These are phyloP conservation scores for Microctenopoma lineatum DNA, from an alignment of 2,797 vertebrate genomes.

Conservation along the genomic window DNA sequence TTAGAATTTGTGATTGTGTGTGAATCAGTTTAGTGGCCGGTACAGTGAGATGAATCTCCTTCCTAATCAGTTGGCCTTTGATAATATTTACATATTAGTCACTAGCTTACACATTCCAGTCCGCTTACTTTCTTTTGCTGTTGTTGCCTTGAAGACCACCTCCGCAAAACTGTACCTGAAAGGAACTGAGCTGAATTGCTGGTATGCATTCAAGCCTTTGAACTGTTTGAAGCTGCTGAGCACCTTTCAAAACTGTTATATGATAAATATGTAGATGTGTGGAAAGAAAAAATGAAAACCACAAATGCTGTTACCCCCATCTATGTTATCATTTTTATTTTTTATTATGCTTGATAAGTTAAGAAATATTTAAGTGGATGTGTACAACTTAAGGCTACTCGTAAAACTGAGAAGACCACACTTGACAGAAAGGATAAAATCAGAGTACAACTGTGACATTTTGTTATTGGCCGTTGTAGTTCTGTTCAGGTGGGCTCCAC, in stretches of 20 bases:
- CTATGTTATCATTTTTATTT: background rate
- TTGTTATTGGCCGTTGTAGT: too few relatives aligned
- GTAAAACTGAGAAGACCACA: too few relatives aligned
- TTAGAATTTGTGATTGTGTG: constrained; percentile 39
- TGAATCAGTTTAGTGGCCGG: constrained; percentile 24
- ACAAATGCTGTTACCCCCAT: background rate
- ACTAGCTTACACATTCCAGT: constrained; percentile 20
- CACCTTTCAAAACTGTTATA: constrained; percentile 18
- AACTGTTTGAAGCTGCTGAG: constrained; percentile 28
- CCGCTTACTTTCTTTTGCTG: constrained; percentile 29
- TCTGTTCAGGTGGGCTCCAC: too few relatives aligned
- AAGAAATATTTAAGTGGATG: background rate
- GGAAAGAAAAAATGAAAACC: constrained; percentile 7
- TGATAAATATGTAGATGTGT: background rate
- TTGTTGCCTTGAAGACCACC: constrained; percentile 31
- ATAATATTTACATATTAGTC: constrained; percentile 42
- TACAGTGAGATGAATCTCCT: constrained; percentile 12
- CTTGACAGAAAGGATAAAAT: too few relatives aligned
- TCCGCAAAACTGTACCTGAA: constrained; percentile 31
- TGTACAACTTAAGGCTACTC: background rate
- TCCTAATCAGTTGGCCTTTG: constrained; percentile 30
- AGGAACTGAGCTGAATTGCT: constrained; percentile 28
- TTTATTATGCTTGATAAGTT: background rate
- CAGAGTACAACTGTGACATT: too few relatives aligned
- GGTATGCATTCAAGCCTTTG: constrained; percentile 4